phyloP scores from a whole-genome alignment of 1,140 invertebrate genomes.

The Zaprionus vittiger region DNA sequence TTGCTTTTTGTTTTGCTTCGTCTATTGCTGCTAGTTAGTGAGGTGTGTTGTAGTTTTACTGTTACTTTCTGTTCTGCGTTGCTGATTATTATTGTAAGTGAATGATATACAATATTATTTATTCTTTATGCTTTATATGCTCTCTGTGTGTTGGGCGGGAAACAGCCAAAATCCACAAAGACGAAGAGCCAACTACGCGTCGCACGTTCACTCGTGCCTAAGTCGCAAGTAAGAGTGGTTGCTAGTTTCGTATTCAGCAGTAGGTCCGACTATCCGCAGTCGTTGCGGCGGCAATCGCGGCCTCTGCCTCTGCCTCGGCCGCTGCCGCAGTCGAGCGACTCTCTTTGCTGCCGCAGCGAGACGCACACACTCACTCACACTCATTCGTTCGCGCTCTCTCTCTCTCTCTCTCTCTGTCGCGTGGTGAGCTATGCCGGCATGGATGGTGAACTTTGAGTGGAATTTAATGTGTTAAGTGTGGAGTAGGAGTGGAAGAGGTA shows the following conservation, averaged over 20 bases:
- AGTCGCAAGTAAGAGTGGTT: constrained; percentile 25
- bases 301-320: too few species aligned
- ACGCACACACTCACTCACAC: too few species aligned
- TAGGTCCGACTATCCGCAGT: too few species aligned
- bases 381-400: neutral
- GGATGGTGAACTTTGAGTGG: neutral
- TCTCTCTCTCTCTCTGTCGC: neutral
- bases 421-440: constrained; percentile 1
- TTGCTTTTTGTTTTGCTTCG: constrained; percentile 20
- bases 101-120: neutral
- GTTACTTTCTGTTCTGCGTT: constrained; percentile 23
- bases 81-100: constrained; percentile 20
- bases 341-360: too few species aligned
- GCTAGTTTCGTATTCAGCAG: too few species aligned
- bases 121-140: constrained; percentile 31
- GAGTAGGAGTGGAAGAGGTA: neutral
- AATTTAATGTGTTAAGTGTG: neutral
- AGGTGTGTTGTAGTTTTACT: constrained; percentile 11
- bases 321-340: too few species aligned
- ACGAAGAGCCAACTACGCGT: constrained; percentile 68
- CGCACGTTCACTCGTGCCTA: constrained; percentile 44
- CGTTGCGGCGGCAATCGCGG: too few species aligned
- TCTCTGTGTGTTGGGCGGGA: constrained; percentile 68
- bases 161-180: constrained; percentile 75
- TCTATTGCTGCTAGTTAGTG: constrained; percentile 26